phyloP scores from a whole-genome alignment of 1,140 invertebrate species.

The Arion vulgaris region DNA sequence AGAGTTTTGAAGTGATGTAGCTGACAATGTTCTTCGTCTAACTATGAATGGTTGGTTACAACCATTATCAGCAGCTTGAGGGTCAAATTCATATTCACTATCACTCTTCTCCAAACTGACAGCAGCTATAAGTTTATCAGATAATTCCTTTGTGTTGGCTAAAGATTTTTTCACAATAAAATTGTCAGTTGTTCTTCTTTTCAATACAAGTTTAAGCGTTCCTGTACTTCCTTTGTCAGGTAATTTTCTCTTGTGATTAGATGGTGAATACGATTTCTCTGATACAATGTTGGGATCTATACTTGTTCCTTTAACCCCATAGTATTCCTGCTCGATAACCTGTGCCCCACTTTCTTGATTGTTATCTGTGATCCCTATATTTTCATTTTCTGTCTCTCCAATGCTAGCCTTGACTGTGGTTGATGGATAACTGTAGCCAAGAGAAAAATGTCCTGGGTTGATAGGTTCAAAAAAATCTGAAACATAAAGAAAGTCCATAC shows the following conservation, averaged over 20 bases:
- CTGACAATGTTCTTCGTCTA: conserved; percentile 14
- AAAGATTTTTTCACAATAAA: conserved; percentile 34
- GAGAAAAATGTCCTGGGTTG: background rate
- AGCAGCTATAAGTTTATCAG: conserved; percentile 18
- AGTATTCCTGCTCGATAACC: background rate
- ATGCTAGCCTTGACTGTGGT: background rate
- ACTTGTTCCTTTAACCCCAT: background rate
- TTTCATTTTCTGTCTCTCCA: background rate
- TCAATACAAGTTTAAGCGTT: conserved; percentile 28
- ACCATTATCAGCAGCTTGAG: background rate
- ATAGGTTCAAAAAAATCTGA: background rate
- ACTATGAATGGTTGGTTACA: conserved; percentile 12
- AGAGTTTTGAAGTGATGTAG: conserved; percentile 1
- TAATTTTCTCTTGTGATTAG: conserved; percentile 14
- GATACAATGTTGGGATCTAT: conserved; percentile 6
- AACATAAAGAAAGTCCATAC: background rate
- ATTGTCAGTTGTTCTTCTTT: conserved; percentile 21
- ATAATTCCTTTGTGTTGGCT: background rate
- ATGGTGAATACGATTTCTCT: background rate
- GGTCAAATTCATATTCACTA: conserved; percentile 37
- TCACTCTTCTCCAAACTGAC: conserved; percentile 38
- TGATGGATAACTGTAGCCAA: background rate
- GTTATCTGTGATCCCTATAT: background rate
- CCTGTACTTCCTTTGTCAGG: conserved; percentile 27
- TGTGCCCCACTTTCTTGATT: background rate